Percentiles rank a stretch among this genome's conserved stretches.
Conservation (phyloP, 2,797 vertebrate species). For the Lacerta viridis region DNA sequence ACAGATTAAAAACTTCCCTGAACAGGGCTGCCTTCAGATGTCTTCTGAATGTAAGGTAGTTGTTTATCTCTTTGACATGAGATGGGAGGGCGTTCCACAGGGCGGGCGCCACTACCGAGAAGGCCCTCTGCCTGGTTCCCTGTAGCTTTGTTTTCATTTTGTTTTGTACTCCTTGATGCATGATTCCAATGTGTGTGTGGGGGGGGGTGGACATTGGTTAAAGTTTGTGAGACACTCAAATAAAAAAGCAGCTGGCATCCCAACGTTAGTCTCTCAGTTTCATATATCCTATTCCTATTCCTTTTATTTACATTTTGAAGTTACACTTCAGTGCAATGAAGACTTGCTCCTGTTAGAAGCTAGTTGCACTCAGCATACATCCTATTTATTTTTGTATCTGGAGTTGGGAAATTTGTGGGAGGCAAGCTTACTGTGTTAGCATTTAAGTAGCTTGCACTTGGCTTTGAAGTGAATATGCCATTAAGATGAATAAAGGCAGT, state of each 20-base stretch:
- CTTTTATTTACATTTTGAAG: conserved; percentile 36
- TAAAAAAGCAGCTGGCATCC: not conserved
- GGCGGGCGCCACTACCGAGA: too few species aligned
- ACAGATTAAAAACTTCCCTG: too few species aligned
- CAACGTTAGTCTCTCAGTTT: not conserved
- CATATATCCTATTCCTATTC: not conserved
- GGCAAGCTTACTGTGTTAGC: not conserved
- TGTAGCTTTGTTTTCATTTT: too few species aligned
- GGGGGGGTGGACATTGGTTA: too few species aligned
- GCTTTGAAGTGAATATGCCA: conserved; percentile 39
- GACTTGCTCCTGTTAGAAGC: conserved; percentile 14
- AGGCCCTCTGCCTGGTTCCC: too few species aligned
- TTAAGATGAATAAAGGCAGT: conserved; percentile 37
- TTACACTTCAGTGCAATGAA: not conserved
- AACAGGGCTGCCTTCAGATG: too few species aligned
- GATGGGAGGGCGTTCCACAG: too few species aligned
- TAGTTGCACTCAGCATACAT: not conserved
- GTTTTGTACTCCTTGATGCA: too few species aligned
- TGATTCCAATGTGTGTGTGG: too few species aligned
- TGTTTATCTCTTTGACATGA: too few species aligned
- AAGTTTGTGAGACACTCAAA: not conserved
- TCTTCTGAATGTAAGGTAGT: too few species aligned
- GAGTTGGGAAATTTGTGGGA: conserved; percentile 20
- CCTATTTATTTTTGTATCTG: conserved; percentile 30
- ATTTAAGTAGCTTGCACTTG: conserved; percentile 38